phyloP scores from a whole-genome alignment of 2,113 vertebrate genomes.

The Aegotheles bennettii region DNA sequence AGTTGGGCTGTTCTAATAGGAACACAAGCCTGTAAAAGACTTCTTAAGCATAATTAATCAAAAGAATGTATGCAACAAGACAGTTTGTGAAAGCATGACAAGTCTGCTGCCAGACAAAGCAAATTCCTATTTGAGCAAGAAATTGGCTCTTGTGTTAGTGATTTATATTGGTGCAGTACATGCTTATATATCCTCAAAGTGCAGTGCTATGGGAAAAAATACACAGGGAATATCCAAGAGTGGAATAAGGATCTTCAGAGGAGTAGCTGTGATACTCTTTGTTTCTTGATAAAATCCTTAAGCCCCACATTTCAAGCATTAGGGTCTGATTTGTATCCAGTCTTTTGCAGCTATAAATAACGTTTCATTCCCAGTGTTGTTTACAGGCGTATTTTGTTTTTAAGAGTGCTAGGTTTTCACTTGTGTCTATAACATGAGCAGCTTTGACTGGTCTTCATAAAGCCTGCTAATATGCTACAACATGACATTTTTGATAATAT shows the following conservation, averaged over 20 bases:
- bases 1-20: background rate
- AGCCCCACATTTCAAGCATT: background rate
- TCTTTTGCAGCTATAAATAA: background rate
- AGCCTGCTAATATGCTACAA: background rate
- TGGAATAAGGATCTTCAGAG: background rate
- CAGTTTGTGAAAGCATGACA: background rate
- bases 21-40: background rate
- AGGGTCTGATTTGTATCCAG: background rate
- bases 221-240: background rate
- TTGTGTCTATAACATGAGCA: background rate
- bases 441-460: background rate
- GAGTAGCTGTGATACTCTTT: background rate
- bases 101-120: background rate
- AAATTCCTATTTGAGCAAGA: background rate
- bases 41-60: background rate
- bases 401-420: background rate
- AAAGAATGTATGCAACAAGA: background rate
- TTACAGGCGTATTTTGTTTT: background rate
- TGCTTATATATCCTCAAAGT: background rate
- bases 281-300: background rate
- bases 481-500: background rate
- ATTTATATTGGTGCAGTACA: background rate
- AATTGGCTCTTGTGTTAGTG: background rate
- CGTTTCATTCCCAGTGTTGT: background rate
- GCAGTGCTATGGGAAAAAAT: background rate